Base-by-base conservation (phyloP, 2,888 invertebrate genomes). In the Eupithecia centaureata region DNA sequence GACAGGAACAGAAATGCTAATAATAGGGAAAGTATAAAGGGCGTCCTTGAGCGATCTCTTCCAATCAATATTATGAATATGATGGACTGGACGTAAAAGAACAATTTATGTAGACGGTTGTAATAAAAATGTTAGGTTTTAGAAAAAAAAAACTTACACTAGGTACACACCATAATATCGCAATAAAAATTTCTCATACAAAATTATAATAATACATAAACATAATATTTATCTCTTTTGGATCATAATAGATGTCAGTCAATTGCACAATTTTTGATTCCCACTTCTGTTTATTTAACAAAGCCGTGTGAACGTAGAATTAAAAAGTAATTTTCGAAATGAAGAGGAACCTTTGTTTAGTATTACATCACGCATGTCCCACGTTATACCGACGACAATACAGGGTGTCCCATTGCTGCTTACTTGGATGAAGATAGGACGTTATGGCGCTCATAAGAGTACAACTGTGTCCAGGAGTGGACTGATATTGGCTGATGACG, bases 341-440 rank as follows among this genome's bases (percentile, higher is more conserved):
- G 56, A 61, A 65, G 61, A 61, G 56, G 54, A 65, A n/a, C 42
- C 33, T 59, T 59, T 59, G 59, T 64, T 63, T 56, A 4, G 27
- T 18, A 18, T 64, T 38, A 65, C 65, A 60, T 65, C 52, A 59
- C 52, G 12, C 10, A 25, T 30, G 28, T 60, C 38, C 60, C 59
- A 52, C 58, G 59, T 35, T 59, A 35, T 42, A 56, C 27, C 57
- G 61, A 30, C 38, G 13, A 25, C 25, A 7, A 13, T 52, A 52
- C 57, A 18, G 32, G 35, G 1, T 47, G 38, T 42, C 10, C 18
- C 42, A 42, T 42, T 42, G 38, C 38, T 38, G 38, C 7, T 38
- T 5, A 35, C 3, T 33, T 12, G 13, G 33, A 33, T 33, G 35
- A 5, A 4, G 12, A 33, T 33, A n/a, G n/a, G n/a, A n/a, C n/a